Conservation (phyloP, 2,888 invertebrate genomes). For the Cosmopolites sordidus region DNA sequence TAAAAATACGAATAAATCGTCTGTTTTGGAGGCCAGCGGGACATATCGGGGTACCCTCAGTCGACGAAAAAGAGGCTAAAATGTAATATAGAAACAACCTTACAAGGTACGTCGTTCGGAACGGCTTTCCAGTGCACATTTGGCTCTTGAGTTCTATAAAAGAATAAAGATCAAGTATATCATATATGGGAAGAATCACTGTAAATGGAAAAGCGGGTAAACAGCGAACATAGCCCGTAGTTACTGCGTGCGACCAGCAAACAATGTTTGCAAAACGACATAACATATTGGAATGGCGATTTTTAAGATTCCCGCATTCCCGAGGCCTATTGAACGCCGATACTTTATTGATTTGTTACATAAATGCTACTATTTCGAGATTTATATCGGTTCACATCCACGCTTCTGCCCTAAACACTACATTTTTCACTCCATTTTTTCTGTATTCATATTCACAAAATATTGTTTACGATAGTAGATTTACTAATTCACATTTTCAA, state of each 20-base stretch:
- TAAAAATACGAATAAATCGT: neutral
- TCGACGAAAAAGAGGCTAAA: conserved; percentile 27
- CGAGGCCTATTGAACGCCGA: conserved; percentile 11
- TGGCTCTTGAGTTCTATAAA: conserved; percentile 43
- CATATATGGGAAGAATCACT: conserved; percentile 52
- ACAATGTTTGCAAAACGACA: conserved; percentile 31
- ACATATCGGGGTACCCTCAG: too few species aligned
- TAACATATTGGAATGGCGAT: conserved; percentile 37
- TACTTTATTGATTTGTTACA: conserved; percentile 18
- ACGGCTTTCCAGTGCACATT: conserved; percentile 30
- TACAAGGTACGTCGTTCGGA: conserved; percentile 47
- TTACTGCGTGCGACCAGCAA: conserved; percentile 29
- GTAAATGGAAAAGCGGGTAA: conserved; percentile 52
- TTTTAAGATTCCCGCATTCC: conserved; percentile 31
- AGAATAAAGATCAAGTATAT: conserved; percentile 52
- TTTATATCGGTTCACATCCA: too few species aligned
- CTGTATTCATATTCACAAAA: too few species aligned
- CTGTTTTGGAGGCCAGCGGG: too few species aligned
- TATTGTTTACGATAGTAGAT: too few species aligned
- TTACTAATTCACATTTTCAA: too few species aligned
- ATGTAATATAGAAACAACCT: conserved; percentile 40
- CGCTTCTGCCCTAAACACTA: too few species aligned
- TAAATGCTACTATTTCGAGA: neutral
- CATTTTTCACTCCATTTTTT: too few species aligned
- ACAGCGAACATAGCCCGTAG: conserved; percentile 40